phyloP scores from a whole-genome alignment of 2,888 invertebrate genomes.

The Holacanthella duospinosa region DNA sequence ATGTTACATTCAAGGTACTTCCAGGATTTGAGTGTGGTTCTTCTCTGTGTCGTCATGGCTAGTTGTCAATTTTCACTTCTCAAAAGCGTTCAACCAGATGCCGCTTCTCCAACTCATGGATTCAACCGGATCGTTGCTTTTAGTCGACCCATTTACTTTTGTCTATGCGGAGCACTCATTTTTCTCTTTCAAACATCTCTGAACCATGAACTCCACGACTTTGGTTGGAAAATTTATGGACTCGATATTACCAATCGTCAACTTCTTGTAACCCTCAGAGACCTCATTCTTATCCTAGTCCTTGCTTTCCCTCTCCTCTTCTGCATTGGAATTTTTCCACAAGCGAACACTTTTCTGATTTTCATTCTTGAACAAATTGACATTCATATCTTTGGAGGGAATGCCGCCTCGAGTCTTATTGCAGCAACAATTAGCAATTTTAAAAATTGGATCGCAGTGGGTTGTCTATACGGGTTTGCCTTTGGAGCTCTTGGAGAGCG shows the following conservation, averaged over 20 bases:
- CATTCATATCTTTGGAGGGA: slow-evolving; percentile 81
- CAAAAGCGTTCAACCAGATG: slow-evolving; percentile 98
- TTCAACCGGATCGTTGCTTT: slow-evolving; percentile 91
- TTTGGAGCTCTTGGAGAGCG: slow-evolving; percentile 71
- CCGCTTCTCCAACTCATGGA: slow-evolving; percentile 95
- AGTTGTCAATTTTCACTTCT: slow-evolving; percentile 92
- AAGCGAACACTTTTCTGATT: slow-evolving; percentile 89
- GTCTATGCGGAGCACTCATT: slow-evolving; percentile 55
- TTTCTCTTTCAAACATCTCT: slow-evolving; percentile 43
- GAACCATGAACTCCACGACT: slow-evolving; percentile 40
- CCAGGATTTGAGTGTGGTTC: slow-evolving; percentile 80
- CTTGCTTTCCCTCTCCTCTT: slow-evolving; percentile 88
- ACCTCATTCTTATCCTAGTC: slow-evolving; percentile 66
- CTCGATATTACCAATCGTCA: slow-evolving; percentile 50
- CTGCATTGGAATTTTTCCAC: slow-evolving; percentile 90
- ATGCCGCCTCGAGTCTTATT: slow-evolving; percentile 69
- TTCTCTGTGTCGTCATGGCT: slow-evolving; percentile 96
- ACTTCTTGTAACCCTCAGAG: slow-evolving; percentile 56
- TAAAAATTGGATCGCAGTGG: slow-evolving; percentile 67
- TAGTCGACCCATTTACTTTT: slow-evolving; percentile 87
- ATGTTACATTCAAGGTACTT: slow-evolving; percentile 76
- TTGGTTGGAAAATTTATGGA: slow-evolving; percentile 44
- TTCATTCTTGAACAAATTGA: slow-evolving; percentile 89
- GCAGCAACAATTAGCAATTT: slow-evolving; percentile 73
- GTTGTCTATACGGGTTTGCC: slow-evolving; percentile 72